These are phyloP conservation scores for Leiothrix lutea DNA, from an alignment of 2,113 vertebrate genomes.

Conservation along the genomic window DNA sequence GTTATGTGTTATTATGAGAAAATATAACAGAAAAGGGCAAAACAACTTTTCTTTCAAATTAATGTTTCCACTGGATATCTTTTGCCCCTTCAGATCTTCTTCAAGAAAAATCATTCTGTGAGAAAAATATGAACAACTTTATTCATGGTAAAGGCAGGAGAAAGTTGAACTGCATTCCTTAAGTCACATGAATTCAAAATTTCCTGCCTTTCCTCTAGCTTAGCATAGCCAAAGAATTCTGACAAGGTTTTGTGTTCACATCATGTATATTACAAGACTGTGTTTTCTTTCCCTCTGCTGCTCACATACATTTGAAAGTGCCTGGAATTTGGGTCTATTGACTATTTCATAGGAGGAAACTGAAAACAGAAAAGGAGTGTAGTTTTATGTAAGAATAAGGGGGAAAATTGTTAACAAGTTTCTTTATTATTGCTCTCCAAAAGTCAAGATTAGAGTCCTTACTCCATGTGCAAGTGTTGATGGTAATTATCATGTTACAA, in stretches of 20 bases:
- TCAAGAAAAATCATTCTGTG: not conserved
- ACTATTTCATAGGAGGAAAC: not conserved
- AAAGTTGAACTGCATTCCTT: not conserved
- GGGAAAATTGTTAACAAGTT: rapidly evolving
- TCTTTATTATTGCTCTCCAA: not conserved
- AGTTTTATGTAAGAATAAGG: not conserved
- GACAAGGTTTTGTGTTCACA: not conserved
- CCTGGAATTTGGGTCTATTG: not conserved
- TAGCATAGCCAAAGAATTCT: not conserved
- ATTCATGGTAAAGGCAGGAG: not conserved
- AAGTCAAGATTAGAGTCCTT: not conserved
- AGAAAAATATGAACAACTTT: not conserved
- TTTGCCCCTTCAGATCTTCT: not conserved
- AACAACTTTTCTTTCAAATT: not conserved
- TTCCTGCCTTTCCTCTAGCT: not conserved
- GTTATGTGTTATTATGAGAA: not conserved
- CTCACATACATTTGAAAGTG: not conserved
- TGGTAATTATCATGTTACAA: not conserved
- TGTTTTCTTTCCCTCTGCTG: not conserved
- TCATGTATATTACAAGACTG: not conserved
- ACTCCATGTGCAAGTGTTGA: not conserved
- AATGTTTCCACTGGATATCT: not conserved
- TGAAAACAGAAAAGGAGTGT: not conserved
- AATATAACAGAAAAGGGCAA: not conserved
- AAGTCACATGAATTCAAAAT: not conserved